Evolutionary conservation across 1,140 invertebrate genomes (phyloP).

Genomic region (Anastrepha ludens): DNA sequence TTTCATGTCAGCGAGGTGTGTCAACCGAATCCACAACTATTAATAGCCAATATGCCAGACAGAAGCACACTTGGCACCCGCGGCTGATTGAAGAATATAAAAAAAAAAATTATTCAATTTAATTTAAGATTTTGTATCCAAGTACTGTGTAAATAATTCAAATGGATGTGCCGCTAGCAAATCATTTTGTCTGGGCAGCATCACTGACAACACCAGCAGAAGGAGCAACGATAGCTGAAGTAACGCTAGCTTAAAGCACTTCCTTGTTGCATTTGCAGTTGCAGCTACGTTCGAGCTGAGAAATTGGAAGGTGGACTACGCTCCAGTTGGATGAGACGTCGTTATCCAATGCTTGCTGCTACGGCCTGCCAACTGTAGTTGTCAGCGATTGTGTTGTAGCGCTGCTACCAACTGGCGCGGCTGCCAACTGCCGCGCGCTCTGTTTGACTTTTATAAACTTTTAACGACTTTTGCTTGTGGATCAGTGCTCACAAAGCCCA

Average conservation of each 20-base stretch:
- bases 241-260: background rate
- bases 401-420: background rate
- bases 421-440: slow-evolving; percentile 21
- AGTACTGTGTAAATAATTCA: slow-evolving; percentile 57
- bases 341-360: background rate
- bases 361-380: background rate
- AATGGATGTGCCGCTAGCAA: slow-evolving; percentile 70
- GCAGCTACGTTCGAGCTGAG: background rate
- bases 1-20: no score
- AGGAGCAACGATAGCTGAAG: background rate
- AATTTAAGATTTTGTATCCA: background rate
- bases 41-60: no score
- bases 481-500: background rate
- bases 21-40: no score
- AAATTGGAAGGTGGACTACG: slow-evolving; percentile 9
- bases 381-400: background rate
- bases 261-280: background rate
- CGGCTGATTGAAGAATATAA: background rate
- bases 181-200: slow-evolving; percentile 62
- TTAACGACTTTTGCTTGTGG: slow-evolving; percentile 72
- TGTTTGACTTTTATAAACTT: slow-evolving; percentile 74
- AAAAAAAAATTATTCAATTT: background rate
- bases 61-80: background rate
- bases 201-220: background rate
- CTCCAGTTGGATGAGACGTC: background rate